Percentiles rank a stretch among this genome's conserved stretches.
Conservation (phyloP, 2,888 invertebrate species). For the Meganola albula region DNA sequence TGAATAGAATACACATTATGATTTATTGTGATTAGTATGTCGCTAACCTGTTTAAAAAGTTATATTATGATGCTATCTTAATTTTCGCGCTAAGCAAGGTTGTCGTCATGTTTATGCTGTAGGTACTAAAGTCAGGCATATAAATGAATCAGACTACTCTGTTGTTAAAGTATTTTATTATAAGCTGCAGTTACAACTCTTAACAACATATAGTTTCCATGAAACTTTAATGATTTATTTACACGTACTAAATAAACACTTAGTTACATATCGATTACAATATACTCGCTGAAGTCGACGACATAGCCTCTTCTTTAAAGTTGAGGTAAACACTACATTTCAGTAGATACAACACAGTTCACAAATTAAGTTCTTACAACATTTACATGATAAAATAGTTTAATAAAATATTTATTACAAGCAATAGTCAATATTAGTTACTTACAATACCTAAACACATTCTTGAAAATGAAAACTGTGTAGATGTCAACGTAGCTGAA, state of each 20-base stretch:
- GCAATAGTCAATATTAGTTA: constrained; percentile 35
- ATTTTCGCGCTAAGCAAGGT: too few species aligned
- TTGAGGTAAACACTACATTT: constrained; percentile 26
- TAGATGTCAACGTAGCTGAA: constrained; percentile 45
- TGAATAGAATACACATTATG: too few species aligned
- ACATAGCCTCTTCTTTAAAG: constrained; percentile 64
- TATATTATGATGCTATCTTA: too few species aligned
- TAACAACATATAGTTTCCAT: constrained; percentile 69
- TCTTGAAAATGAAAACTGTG: constrained; percentile 30
- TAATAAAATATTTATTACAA: constrained; percentile 49
- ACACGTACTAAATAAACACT: constrained; percentile 40
- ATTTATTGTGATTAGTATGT: too few species aligned
- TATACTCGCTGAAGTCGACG: constrained; percentile 28
- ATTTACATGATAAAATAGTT: constrained; percentile 50
- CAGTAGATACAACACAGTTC: too few species aligned
- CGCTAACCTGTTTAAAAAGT: too few species aligned
- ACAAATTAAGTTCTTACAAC: constrained; percentile 27
- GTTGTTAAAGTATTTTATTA: constrained; percentile 61
- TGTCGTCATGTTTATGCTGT: too few species aligned
- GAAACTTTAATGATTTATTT: constrained; percentile 62
- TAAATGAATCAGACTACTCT: constrained; percentile 12
- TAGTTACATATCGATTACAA: constrained; percentile 36
- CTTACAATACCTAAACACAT: constrained; percentile 24
- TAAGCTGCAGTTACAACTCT: constrained; percentile 68
- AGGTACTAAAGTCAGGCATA: too few species aligned